Conservation (phyloP, 2,888 invertebrate species). For the Bugulina stolonifera region DNA sequence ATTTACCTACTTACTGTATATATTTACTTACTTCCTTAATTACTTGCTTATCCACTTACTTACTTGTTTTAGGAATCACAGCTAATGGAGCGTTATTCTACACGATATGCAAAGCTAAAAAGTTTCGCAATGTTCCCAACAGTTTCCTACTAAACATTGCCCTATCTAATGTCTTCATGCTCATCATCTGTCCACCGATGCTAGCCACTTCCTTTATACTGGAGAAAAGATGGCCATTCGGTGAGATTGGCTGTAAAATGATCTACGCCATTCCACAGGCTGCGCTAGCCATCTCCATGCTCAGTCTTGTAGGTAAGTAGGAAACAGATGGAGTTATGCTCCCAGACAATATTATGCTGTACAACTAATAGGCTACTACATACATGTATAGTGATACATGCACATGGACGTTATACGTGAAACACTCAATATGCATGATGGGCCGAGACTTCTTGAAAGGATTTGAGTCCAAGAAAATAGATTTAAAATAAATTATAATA, state of each 20-base stretch:
- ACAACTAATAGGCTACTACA: too few species aligned
- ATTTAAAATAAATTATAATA: too few species aligned
- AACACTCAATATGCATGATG: too few species aligned
- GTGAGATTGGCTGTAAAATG: slow-evolving; percentile 8
- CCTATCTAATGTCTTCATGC: slow-evolving; percentile 12
- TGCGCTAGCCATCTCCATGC: slow-evolving; percentile 2
- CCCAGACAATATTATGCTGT: too few species aligned
- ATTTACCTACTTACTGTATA: too few species aligned
- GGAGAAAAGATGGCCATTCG: slow-evolving; percentile 20
- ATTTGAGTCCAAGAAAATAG: too few species aligned
- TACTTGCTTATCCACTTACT: too few species aligned
- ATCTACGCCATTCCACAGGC: not conserved
- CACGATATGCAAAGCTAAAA: slow-evolving; percentile 21
- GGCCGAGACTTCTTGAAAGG: too few species aligned
- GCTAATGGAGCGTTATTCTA: slow-evolving; percentile 19
- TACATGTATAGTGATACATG: too few species aligned
- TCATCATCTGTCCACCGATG: slow-evolving; percentile 8
- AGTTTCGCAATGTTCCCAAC: slow-evolving; percentile 14
- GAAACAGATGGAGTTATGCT: too few species aligned
- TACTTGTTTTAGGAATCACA: slow-evolving; percentile 13
- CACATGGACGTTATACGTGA: too few species aligned
- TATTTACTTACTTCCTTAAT: too few species aligned
- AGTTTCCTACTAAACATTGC: slow-evolving; percentile 22
- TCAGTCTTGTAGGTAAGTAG: slow-evolving; percentile 19
- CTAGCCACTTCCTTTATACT: slow-evolving; percentile 17